phyloP scores from a whole-genome alignment of 2,888 invertebrate species.

The Herminia tarsipennalis region DNA sequence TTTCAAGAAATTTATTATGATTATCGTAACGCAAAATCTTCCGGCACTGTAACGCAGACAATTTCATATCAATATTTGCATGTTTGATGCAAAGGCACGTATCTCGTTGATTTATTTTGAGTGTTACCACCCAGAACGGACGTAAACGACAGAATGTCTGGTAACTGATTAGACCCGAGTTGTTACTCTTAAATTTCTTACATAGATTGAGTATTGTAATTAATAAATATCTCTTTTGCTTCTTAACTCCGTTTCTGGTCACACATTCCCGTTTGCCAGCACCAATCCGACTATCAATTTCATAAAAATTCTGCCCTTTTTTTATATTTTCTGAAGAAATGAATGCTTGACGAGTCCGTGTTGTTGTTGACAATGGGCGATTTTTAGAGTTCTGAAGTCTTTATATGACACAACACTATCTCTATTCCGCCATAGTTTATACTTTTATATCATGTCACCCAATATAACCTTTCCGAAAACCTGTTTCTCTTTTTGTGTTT shows the following conservation, averaged over 20 bases:
- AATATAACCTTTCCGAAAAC: constrained; percentile 16
- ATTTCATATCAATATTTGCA: constrained; percentile 34
- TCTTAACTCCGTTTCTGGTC: constrained; percentile 41
- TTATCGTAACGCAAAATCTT: constrained; percentile 31
- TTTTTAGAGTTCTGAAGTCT: background rate
- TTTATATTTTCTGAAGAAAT: constrained; percentile 15
- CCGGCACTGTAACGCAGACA: constrained; percentile 21
- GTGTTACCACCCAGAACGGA: constrained; percentile 43
- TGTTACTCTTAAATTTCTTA: constrained; percentile 33
- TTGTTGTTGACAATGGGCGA: background rate
- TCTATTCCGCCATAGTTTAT: constrained; percentile 7
- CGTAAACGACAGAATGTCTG: constrained; percentile 35
- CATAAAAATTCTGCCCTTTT: constrained; percentile 32
- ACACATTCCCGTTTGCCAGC: constrained; percentile 45
- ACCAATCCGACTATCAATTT: constrained; percentile 42
- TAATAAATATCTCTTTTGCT: constrained; percentile 39
- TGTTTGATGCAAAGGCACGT: constrained; percentile 39
- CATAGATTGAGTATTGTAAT: constrained; percentile 41
- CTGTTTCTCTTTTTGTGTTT: constrained; percentile 14
- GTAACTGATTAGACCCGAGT: constrained; percentile 22
- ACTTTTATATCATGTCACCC: constrained; percentile 10
- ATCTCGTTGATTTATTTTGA: constrained; percentile 38
- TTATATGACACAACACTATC: constrained; percentile 18
- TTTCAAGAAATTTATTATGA: constrained; percentile 28
- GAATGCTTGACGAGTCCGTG: background rate